These are phyloP conservation scores for Cryptophagus acutangulus DNA, from an alignment of 2,888 invertebrate species.

Conservation along the genomic window DNA sequence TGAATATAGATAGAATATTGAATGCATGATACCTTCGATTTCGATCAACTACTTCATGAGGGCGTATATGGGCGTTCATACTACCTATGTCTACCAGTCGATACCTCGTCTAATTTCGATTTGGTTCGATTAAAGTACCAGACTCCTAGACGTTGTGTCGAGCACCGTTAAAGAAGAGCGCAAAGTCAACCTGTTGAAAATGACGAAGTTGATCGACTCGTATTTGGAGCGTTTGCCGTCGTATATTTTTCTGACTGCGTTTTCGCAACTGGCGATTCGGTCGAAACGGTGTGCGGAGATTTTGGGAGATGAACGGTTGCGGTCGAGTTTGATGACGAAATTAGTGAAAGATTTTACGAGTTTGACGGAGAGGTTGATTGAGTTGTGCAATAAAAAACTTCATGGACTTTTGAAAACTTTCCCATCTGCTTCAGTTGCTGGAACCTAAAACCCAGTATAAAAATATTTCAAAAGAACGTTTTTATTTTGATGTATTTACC, in stretches of 20 bases:
- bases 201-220: slow-evolving; percentile 62
- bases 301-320: slow-evolving; percentile 61
- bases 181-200: slow-evolving; percentile 43
- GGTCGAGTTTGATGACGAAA: slow-evolving; percentile 58
- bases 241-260: slow-evolving; percentile 85
- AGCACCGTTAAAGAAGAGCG: slow-evolving; percentile 36
- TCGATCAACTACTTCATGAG: no score
- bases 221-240: slow-evolving; percentile 66
- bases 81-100: slow-evolving; percentile 93
- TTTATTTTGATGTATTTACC: no score
- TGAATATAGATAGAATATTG: no score
- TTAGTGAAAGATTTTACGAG: slow-evolving; percentile 71
- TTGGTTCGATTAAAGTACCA: slow-evolving; percentile 80
- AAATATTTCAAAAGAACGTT: no score
- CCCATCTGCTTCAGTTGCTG: no score
- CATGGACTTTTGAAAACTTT: no score
- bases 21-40: no score
- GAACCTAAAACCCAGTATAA: no score
- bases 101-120: slow-evolving; percentile 90
- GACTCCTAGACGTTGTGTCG: slow-evolving; percentile 50
- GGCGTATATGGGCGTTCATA: no score
- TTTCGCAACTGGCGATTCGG: slow-evolving; percentile 82
- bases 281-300: slow-evolving; percentile 78
- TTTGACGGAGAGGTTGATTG: slow-evolving; percentile 76
- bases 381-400: slow-evolving; percentile 75